A percentile compares a stretch with the other conserved stretches of the same genome.
Conservation (phyloP, 2,797 vertebrate genomes). For the Danionella dracula region DNA sequence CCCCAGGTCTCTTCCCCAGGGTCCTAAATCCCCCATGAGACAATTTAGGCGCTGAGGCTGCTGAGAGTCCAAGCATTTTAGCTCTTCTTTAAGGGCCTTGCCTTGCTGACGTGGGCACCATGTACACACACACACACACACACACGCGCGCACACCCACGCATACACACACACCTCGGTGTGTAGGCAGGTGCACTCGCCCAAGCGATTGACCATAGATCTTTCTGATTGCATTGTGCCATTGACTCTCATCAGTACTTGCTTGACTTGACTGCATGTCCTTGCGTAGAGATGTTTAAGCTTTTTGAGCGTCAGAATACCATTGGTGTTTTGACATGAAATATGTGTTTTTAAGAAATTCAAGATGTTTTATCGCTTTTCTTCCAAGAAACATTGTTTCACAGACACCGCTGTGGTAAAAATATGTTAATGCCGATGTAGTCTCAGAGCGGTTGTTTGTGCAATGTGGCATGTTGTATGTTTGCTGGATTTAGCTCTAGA, state of each 20-base stretch:
- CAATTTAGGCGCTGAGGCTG: conserved; percentile 23
- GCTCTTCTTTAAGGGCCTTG: conserved; percentile 13
- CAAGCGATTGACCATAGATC: conserved; percentile 26
- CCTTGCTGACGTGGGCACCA: conserved; percentile 30
- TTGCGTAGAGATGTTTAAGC: not conserved
- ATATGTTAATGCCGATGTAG: conserved; percentile 4
- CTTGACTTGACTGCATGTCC: conserved; percentile 14
- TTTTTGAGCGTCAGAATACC: not conserved
- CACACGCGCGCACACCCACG: conserved; percentile 1
- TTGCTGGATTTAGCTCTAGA: conserved; percentile 6
- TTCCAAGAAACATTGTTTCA: not conserved
- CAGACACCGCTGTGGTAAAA: no score
- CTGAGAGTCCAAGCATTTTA: conserved; percentile 31
- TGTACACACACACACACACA: conserved; percentile 5
- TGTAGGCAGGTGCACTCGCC: not conserved
- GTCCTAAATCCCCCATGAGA: conserved; percentile 34
- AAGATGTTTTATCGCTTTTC: not conserved
- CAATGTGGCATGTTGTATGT: not conserved
- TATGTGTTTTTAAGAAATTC: conserved; percentile 4
- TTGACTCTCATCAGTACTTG: conserved; percentile 42
- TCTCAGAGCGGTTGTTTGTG: not conserved
- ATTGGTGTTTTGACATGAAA: not conserved
- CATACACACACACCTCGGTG: no score
- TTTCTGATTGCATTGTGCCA: conserved; percentile 31
- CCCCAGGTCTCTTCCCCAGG: not conserved